These are phyloP conservation scores for Australoheros scitulus DNA, from an alignment of 2,113 vertebrate species.

Conservation along the genomic window DNA sequence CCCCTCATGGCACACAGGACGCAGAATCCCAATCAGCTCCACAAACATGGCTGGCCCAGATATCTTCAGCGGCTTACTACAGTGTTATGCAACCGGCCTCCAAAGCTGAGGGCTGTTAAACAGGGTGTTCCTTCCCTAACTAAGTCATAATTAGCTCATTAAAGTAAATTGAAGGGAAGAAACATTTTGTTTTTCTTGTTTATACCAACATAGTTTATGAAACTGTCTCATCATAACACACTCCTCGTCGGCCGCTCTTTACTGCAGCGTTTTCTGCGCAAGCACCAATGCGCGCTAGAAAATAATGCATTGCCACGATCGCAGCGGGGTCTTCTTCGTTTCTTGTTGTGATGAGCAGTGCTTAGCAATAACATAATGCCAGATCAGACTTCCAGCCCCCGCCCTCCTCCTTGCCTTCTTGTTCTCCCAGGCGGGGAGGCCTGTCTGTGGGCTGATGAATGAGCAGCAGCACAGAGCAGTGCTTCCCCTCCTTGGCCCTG, in stretches of 20 bases:
- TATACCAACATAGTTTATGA: constrained; percentile 1
- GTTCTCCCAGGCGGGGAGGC: constrained; percentile 67
- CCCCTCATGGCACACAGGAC: constrained; percentile 22
- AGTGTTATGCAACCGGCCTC: constrained; percentile 28
- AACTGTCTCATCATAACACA: not conserved
- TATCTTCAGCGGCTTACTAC: constrained; percentile 7
- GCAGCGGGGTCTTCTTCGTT: constrained; percentile 37
- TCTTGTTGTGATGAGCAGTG: constrained; percentile 40
- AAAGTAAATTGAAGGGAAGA: not conserved
- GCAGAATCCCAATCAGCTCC: constrained; percentile 40
- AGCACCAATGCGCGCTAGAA: not conserved
- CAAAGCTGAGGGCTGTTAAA: not conserved
- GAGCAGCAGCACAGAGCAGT: constrained; percentile 49
- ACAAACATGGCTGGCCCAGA: constrained; percentile 30
- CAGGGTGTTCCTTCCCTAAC: not conserved
- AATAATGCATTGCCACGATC: constrained; percentile 4
- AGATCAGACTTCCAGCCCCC: constrained; percentile 51
- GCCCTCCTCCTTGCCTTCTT: constrained; percentile 38
- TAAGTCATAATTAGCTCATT: constrained; percentile 16
- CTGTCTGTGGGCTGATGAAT: constrained; percentile 72
- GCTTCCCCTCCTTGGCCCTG: constrained; percentile 53
- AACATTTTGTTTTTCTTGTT: constrained; percentile 1
- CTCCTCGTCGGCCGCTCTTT: not conserved
- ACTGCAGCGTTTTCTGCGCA: not conserved
- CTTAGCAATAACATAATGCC: constrained; percentile 53